Evolutionary conservation across 2,797 vertebrate genomes (phyloP).

Genomic region (Enteromius viviparus): DNA sequence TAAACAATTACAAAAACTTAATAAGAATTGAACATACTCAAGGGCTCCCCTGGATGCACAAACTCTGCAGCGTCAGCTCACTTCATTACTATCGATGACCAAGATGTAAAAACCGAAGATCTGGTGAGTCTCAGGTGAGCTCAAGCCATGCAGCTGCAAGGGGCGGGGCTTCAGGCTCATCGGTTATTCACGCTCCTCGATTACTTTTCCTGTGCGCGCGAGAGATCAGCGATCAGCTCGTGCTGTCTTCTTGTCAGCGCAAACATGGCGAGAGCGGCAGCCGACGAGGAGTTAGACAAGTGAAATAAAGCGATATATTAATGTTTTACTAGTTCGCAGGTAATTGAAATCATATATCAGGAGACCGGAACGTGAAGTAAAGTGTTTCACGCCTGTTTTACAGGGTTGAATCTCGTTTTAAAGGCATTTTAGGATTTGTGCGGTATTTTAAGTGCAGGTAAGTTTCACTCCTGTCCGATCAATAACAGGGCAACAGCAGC

Average conservation of each 20-base stretch:
- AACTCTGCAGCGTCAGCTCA: background rate
- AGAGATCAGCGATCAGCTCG: background rate
- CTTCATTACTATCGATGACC: background rate
- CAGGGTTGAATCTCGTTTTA: background rate
- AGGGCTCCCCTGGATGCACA: background rate
- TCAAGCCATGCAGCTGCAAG: background rate
- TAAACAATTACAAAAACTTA: too few relatives aligned
- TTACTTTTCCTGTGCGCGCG: constrained; percentile 17
- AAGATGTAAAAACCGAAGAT: background rate
- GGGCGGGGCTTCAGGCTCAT: background rate
- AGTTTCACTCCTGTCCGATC: background rate
- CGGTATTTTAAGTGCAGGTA: constrained; percentile 25
- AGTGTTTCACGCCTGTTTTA: background rate
- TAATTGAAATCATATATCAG: background rate
- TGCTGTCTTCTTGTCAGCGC: constrained; percentile 12
- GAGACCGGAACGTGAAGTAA: background rate
- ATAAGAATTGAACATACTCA: background rate
- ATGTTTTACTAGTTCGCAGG: background rate
- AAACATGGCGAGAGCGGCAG: constrained; percentile 42
- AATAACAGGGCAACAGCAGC: background rate
- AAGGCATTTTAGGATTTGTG: background rate
- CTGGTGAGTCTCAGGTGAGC: background rate
- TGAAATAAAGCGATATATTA: constrained; percentile 2
- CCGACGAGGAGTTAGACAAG: background rate
- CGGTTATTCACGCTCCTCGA: background rate